Percentiles rank a stretch among this genome's conserved stretches.
These are phyloP conservation scores for Entosphenus tridentatus DNA, from an alignment of 2,113 vertebrate species.

Conservation along the genomic window DNA sequence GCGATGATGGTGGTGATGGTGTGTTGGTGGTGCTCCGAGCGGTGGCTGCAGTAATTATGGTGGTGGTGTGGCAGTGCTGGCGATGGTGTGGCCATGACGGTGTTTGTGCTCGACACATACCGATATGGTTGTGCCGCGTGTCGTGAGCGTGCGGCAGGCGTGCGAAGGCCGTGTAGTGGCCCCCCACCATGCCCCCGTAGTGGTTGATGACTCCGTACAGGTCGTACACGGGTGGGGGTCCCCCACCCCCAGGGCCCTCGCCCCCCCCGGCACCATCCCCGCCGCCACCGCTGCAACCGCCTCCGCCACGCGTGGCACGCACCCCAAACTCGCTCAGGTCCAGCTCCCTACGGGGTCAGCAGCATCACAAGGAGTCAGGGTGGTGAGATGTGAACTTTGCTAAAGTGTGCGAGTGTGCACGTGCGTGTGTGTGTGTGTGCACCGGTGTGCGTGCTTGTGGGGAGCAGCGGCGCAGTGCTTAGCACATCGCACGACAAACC, in stretches of 20 bases:
- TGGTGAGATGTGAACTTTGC: background rate
- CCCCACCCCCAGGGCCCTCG: conserved; percentile 53
- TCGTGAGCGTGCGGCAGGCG: conserved; percentile 78
- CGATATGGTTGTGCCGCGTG: conserved; percentile 89
- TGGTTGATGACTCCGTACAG: conserved; percentile 93
- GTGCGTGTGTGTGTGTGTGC: no score
- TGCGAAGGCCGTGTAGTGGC: conserved; percentile 85
- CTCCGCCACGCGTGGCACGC: no score
- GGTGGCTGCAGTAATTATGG: no score
- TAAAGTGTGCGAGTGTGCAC: background rate
- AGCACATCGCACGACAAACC: no score
- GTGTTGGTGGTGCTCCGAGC: no score
- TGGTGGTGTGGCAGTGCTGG: no score
- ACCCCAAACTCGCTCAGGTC: conserved; percentile 80
- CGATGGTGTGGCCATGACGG: no score
- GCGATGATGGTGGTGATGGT: no score
- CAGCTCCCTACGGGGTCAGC: conserved; percentile 33
- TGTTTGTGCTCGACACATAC: background rate
- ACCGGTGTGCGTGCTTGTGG: no score
- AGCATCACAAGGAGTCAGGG: background rate
- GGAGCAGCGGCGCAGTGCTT: no score
- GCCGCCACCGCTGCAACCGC: no score
- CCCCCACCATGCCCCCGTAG: conserved; percentile 93
- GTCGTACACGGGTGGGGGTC: conserved; percentile 72
- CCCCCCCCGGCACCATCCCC: no score